A percentile compares a stretch with the other conserved stretches of the same genome.
Conservation (phyloP, 2,888 invertebrate genomes). For the Cabera pusaria region DNA sequence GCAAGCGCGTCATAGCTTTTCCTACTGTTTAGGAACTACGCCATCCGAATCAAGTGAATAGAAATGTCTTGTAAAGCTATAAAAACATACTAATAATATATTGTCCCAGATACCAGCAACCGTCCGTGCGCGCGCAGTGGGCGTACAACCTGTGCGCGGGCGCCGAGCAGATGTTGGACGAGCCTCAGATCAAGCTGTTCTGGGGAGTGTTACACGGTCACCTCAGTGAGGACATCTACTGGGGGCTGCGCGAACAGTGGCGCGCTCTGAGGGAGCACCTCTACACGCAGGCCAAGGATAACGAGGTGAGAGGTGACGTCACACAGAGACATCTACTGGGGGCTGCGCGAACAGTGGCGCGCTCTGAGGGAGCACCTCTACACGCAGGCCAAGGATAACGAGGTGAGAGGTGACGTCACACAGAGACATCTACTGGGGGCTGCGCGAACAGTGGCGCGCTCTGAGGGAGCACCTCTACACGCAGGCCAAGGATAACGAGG, state of each 20-base stretch:
- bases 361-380: conserved; percentile 53
- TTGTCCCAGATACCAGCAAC: conserved; percentile 71
- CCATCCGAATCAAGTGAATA: no score
- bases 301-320: conserved; percentile 44
- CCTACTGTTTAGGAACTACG: no score
- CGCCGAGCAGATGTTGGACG: conserved; percentile 74
- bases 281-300: conserved; percentile 49
- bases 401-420: conserved; percentile 44
- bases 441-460: conserved; percentile 56
- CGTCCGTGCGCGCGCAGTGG: conserved; percentile 76
- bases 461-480: conserved; percentile 54
- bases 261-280: conserved; percentile 50
- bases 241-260: conserved; percentile 65
- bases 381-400: conserved; percentile 49
- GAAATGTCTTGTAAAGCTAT: no score
- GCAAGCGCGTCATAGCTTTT: no score
- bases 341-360: conserved; percentile 60
- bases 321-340: conserved; percentile 72
- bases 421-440: conserved; percentile 70
- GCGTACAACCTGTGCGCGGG: conserved; percentile 78
- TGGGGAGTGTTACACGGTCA: conserved; percentile 71
- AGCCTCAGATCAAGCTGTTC: conserved; percentile 71
- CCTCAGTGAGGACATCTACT: conserved; percentile 68
- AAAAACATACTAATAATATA: no score
- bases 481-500: conserved; percentile 55